phyloP scores from a whole-genome alignment of 2,888 invertebrate genomes.

The Caenorhabditis macrosperma region DNA sequence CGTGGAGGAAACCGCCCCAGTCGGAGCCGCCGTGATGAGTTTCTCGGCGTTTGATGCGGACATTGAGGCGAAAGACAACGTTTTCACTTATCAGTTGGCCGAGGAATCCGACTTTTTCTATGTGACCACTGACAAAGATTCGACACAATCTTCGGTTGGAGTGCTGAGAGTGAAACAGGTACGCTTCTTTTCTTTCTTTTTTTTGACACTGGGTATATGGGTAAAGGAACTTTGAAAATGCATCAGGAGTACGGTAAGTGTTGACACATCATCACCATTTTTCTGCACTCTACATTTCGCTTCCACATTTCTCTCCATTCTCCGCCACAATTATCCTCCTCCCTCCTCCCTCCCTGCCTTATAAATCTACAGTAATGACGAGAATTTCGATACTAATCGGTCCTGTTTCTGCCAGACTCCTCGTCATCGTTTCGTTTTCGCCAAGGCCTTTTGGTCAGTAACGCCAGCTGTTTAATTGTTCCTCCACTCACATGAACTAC shows the following conservation, averaged over 20 bases:
- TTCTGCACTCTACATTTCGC: neutral
- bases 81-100: slow-evolving; percentile 75
- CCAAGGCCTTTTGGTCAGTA: slow-evolving; percentile 30
- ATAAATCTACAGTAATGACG: slow-evolving; percentile 5
- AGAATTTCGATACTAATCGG: slow-evolving; percentile 27
- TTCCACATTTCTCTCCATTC: slow-evolving; percentile 1
- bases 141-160: slow-evolving; percentile 73
- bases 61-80: slow-evolving; percentile 79
- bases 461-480: slow-evolving; percentile 49
- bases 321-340: neutral
- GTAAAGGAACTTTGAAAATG: slow-evolving; percentile 1
- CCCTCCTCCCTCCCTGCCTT: neutral
- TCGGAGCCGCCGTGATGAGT: slow-evolving; percentile 74
- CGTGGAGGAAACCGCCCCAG: slow-evolving; percentile 73
- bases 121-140: slow-evolving; percentile 77
- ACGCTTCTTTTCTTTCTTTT: slow-evolving; percentile 45
- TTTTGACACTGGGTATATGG: slow-evolving; percentile 1
- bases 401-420: too few relatives aligned
- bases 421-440: neutral
- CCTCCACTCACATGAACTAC: slow-evolving; percentile 25
- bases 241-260: neutral
- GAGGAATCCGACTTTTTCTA: slow-evolving; percentile 76
- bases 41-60: slow-evolving; percentile 76
- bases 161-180: slow-evolving; percentile 79
- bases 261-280: neutral